Conservation (phyloP, 2,888 invertebrate species). For the Ptychoptera contaminata region DNA sequence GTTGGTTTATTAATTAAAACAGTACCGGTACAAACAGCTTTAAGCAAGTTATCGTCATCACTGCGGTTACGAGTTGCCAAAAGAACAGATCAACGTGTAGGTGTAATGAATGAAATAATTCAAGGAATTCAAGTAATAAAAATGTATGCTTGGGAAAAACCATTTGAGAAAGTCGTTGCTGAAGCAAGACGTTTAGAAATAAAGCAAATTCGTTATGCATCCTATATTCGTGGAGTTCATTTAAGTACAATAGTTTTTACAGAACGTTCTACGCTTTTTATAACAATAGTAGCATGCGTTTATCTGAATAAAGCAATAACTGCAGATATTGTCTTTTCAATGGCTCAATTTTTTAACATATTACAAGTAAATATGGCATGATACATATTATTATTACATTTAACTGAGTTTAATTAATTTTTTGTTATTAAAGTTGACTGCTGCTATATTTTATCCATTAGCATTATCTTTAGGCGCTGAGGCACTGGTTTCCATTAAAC, state of each 20-base stretch:
- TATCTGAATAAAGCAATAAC: slow-evolving; percentile 46
- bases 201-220: slow-evolving; percentile 42
- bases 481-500: slow-evolving; percentile 35
- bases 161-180: slow-evolving; percentile 71
- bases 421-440: slow-evolving; percentile 11
- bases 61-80: slow-evolving; percentile 61
- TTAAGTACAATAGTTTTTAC: slow-evolving; percentile 64
- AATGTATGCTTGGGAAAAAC: slow-evolving; percentile 94
- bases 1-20: slow-evolving; percentile 58
- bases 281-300: slow-evolving; percentile 63
- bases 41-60: slow-evolving; percentile 26
- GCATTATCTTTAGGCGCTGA: slow-evolving; percentile 43
- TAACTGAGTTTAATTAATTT: not conserved
- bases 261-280: slow-evolving; percentile 66
- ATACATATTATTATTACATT: not conserved
- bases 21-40: slow-evolving; percentile 59
- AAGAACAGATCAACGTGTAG: slow-evolving; percentile 77
- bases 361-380: slow-evolving; percentile 35
- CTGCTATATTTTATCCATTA: slow-evolving; percentile 42
- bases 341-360: slow-evolving; percentile 63
- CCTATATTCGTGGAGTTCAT: slow-evolving; percentile 49
- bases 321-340: slow-evolving; percentile 54
- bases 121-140: slow-evolving; percentile 88
- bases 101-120: slow-evolving; percentile 90
- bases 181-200: slow-evolving; percentile 55